Evolutionary conservation across 2,888 invertebrate species (phyloP), one percentile per base, ranked within the genome.

Genomic region (Neoscelio sp.): DNA sequence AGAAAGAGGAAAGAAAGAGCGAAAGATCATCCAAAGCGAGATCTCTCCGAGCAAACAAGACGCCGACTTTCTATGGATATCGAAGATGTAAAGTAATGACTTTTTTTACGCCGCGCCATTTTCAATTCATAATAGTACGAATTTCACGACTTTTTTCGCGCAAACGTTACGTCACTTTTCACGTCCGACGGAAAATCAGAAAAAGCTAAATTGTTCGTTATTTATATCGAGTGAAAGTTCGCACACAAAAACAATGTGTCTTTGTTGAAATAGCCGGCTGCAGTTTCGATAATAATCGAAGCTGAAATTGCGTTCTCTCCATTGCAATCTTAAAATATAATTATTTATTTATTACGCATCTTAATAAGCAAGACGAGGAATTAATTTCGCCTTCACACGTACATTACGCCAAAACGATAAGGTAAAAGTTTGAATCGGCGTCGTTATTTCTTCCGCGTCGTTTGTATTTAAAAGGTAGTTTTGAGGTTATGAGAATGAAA

Each of bases 21-120:
- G 56, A 40, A 46, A 48, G 28, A 20, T 12, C 33, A 15, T 75
- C 33, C 4, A 38, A 52, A 52, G 44, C 23, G 20, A 48, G 68
- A 76, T 76, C 76, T 70, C 70, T 76, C 76, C 54, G 50, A 58
- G 50, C 60, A 70, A 76, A 76, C 42, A 64, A 52, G 50, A 65
- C 62, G 56, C 23, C 42, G 58, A 65, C 67, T 75, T 68, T 76
- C 68, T 76, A 68, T 62, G 33, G 68, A 54, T 35, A 33, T 20
- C 28, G 54, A 40, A 60, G 60, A 75, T 46, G 58, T 46, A 58
- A 68, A 68, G 65, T 58, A 76, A 67, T 54, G 60, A 60, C 35
- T 46, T 76, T 67, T n/a, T 76, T 75, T 68, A 50, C 17, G 6
- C 15, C 52, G 8, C 46, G 67, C 23, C 52, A 62, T 76, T 75